phyloP scores from a whole-genome alignment of 1,140 invertebrate genomes.

The Anadara kagoshimensis region DNA sequence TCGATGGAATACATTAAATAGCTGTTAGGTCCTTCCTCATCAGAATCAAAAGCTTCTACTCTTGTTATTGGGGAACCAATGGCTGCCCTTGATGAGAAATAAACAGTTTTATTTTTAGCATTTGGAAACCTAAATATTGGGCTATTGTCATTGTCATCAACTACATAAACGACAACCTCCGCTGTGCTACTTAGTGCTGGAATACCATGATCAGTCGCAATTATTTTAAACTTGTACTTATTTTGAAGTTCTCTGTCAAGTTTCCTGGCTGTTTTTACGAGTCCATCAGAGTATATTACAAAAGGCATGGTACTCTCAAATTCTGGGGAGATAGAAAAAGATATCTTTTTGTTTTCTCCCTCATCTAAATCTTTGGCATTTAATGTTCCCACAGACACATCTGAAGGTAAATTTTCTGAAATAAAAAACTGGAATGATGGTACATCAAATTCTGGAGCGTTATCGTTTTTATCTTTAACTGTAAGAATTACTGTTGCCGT shows the following conservation, averaged over 20 bases:
- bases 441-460: slow-evolving; percentile 87
- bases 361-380: slow-evolving; percentile 74
- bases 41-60: slow-evolving; percentile 42
- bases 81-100: slow-evolving; percentile 32
- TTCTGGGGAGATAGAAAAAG: slow-evolving; percentile 32
- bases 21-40: slow-evolving; percentile 49
- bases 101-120: slow-evolving; percentile 42
- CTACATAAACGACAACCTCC: slow-evolving; percentile 49
- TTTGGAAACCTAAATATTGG: slow-evolving; percentile 53
- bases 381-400: slow-evolving; percentile 83
- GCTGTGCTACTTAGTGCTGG: slow-evolving; percentile 69
- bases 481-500: slow-evolving; percentile 55
- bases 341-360: slow-evolving; percentile 42
- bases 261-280: slow-evolving; percentile 37
- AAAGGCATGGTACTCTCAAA: slow-evolving; percentile 40
- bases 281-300: slow-evolving; percentile 48
- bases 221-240: slow-evolving; percentile 42
- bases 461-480: slow-evolving; percentile 82
- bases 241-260: slow-evolving; percentile 53
- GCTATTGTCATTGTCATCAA: slow-evolving; percentile 64
- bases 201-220: slow-evolving; percentile 58
- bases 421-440: slow-evolving; percentile 90
- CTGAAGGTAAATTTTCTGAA: slow-evolving; percentile 89
- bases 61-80: slow-evolving; percentile 32
- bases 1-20: slow-evolving; percentile 37